Conservation (phyloP, 2,113 vertebrate species). For the Corvus moneduloides region DNA sequence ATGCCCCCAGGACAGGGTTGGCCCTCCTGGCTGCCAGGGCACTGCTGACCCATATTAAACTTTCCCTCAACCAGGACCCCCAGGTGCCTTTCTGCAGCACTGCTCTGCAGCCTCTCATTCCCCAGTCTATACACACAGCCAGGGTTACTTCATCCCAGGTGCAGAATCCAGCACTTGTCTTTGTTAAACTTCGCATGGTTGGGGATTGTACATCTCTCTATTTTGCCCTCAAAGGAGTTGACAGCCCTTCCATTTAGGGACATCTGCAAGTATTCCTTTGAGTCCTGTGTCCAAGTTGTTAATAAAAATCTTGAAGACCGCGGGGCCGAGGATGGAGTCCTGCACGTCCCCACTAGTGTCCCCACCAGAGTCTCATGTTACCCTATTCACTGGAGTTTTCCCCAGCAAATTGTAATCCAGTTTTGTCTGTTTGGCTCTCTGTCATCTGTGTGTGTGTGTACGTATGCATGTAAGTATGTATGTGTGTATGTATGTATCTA, state of each 20-base stretch:
- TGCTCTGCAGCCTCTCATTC: neutral
- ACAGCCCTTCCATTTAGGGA: neutral
- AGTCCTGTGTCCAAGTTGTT: neutral
- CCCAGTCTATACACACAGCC: neutral
- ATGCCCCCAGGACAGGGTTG: fast-evolving
- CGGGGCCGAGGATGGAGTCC: fast-evolving
- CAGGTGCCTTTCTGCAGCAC: fast-evolving
- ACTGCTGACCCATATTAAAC: neutral
- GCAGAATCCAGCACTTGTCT: neutral
- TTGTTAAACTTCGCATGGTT: neutral
- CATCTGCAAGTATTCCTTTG: neutral
- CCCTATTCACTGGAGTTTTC: neutral
- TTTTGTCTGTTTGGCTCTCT: neutral
- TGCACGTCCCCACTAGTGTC: neutral
- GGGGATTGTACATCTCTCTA: neutral
- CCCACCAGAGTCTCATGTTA: neutral
- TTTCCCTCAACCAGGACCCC: fast-evolving
- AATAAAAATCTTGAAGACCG: neutral
- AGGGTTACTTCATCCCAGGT: no score
- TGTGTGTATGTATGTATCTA: neutral
- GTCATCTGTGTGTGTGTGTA: neutral
- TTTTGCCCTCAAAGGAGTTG: neutral
- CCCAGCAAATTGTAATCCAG: neutral
- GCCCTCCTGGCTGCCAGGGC: neutral
- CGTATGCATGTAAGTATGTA: neutral